Percentiles rank a stretch among this genome's conserved stretches.
phyloP scores from a whole-genome alignment of 2,113 vertebrate species.

The Edolisoma coerulescens region DNA sequence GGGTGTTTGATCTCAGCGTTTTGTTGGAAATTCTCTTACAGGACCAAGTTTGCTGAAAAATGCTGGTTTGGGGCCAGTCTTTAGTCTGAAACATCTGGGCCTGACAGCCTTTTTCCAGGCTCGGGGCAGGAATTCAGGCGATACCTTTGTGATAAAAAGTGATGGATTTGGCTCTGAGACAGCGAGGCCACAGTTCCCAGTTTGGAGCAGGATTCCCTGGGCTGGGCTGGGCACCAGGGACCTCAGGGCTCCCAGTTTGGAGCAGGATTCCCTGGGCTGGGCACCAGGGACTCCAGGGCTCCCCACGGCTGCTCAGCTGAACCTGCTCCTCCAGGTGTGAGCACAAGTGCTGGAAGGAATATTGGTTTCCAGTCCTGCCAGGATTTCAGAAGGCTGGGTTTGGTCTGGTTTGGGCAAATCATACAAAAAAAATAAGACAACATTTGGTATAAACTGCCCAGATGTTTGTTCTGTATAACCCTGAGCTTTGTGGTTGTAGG shows the following conservation, averaged over 20 bases:
- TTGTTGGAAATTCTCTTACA: not conserved
- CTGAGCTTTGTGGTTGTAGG: not conserved
- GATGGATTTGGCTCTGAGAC: not conserved
- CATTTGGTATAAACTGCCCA: not conserved
- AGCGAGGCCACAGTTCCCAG: accelerated
- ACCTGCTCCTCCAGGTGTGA: not conserved
- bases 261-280: not conserved
- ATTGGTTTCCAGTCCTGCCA: not conserved
- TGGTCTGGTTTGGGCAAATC: not conserved
- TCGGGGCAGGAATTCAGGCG: not conserved
- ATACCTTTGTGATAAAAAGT: not conserved
- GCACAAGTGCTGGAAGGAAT: not conserved
- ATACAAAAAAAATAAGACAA: accelerated
- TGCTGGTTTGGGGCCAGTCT: not conserved
- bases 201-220: not conserved
- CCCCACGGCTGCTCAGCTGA: accelerated
- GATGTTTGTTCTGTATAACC: not conserved
- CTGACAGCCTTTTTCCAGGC: not conserved
- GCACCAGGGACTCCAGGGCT: not conserved
- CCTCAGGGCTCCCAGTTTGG: not conserved
- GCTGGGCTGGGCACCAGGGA: not conserved
- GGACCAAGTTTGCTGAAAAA: not conserved
- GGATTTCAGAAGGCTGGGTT: not conserved
- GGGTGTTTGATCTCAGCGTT: not conserved
- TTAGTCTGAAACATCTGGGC: slow-evolving; percentile 28